Conservation (phyloP, 2,888 invertebrate genomes). For the Ophonus ardosiacus region DNA sequence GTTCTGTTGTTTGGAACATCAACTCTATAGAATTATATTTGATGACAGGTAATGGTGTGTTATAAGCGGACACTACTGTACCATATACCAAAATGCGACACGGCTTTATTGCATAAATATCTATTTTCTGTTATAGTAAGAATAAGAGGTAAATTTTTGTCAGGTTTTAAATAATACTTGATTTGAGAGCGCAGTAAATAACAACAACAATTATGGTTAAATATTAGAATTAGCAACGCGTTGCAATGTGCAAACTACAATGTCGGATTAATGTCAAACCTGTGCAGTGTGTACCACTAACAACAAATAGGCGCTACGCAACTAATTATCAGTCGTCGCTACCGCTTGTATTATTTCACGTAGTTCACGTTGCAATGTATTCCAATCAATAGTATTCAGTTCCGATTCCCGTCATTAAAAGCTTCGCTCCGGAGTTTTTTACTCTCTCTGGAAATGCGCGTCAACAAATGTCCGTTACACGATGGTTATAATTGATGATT, state of each 20-base stretch:
- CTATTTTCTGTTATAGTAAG: too few relatives aligned
- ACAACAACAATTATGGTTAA: not conserved
- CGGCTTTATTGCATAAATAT: too few relatives aligned
- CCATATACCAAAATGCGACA: too few relatives aligned
- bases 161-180: not conserved
- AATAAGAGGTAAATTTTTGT: too few relatives aligned
- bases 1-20: too few relatives aligned
- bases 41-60: too few relatives aligned
- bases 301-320: conserved; percentile 5
- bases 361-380: not conserved
- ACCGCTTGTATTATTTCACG: not conserved
- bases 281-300: conserved; percentile 2
- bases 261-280: not conserved
- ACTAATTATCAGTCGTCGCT: conserved; percentile 1
- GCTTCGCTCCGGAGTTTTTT: conserved; percentile 10
- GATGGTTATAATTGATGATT: conserved; percentile 34
- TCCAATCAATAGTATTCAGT: conserved; percentile 9
- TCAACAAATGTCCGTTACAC: conserved; percentile 25
- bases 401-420: conserved; percentile 20
- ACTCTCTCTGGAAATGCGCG: not conserved
- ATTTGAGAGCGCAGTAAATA: not conserved
- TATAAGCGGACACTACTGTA: too few relatives aligned
- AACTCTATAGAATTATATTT: too few relatives aligned
- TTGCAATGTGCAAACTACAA: not conserved
- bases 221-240: not conserved